Evolutionary conservation across 2,888 invertebrate genomes (phyloP), one percentile per base, ranked within the genome.

Genomic region (Zelleria hepariella): DNA sequence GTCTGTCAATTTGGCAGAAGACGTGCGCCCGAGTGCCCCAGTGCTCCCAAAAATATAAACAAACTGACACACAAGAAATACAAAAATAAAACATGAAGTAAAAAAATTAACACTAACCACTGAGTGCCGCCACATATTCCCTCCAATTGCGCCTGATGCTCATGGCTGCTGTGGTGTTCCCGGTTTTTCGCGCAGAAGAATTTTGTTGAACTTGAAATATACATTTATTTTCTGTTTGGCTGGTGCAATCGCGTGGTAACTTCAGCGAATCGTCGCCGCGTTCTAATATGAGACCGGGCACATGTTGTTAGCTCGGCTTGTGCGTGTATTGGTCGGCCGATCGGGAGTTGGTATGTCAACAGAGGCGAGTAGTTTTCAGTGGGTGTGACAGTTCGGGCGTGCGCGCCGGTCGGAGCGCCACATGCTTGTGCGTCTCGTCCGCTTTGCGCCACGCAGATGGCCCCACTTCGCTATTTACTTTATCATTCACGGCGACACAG

Each of bases 101-200:
- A 70, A 68, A 70, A 70, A 68, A 67, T n/a, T n/a, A n/a, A 63
- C 66, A 85, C 87, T 74, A 71, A 88, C 87, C 87, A 75, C 87
- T 87, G 76, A 88, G 79, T 65, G 87, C 87, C 60, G 86, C 78
- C 67, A 80, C 78, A 76, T 87, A 88, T 75, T 88, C 87, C 69
- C 87, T 85, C 86, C 86, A 87, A 68, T 85, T 86, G 73, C 73
- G 80, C 69, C 74, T 75, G 79, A 72, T 76, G 74, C 73, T 79
- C 87, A 86, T 88, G 70, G 71, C 53, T 48, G 51, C 23, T n/a
- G n/a, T n/a, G 20, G 55, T 55, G 7, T 21, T 48, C 21, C 26
- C 27, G 63, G 75, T 68, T 75, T 72, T 67, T 69, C 76, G 72
- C 70, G 66, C 70, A 26, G 51, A 51, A 51, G 25, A 73, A 72